Evolutionary conservation across 2,888 invertebrate species (phyloP).

Genomic region (Ethmia dodecea): DNA sequence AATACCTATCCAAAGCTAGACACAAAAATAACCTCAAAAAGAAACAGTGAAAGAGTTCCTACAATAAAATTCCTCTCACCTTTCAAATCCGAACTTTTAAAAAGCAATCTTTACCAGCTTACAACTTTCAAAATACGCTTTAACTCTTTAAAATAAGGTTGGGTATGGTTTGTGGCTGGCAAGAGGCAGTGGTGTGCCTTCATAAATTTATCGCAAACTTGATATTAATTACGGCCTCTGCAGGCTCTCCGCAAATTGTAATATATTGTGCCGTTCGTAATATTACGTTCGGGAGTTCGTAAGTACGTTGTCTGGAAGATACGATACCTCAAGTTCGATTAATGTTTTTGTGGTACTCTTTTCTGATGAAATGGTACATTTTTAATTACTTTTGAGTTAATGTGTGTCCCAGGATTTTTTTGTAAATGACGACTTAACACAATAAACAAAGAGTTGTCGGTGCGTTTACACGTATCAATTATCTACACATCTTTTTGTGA

Average conservation of each 20-base stretch:
- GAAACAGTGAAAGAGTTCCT: constrained; percentile 18
- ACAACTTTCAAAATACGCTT: constrained; percentile 9
- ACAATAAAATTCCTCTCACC: constrained; percentile 31
- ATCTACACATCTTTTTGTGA: too few relatives aligned
- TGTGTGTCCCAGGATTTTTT: too few relatives aligned
- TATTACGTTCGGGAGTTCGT: constrained; percentile 1
- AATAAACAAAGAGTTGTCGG: too few relatives aligned
- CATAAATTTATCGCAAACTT: constrained; percentile 63
- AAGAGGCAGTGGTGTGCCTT: constrained; percentile 19
- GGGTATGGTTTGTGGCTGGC: constrained; percentile 23
- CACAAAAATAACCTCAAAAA: constrained; percentile 7
- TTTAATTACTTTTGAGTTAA: too few relatives aligned
- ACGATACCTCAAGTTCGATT: too few relatives aligned
- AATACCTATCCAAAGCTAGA: neutral
- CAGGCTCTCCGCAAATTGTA: constrained; percentile 54
- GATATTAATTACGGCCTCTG: constrained; percentile 63
- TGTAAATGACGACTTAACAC: too few relatives aligned
- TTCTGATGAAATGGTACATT: too few relatives aligned
- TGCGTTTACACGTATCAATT: too few relatives aligned
- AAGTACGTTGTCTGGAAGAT: too few relatives aligned
- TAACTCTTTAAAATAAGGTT: constrained; percentile 24
- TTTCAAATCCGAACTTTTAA: constrained; percentile 27
- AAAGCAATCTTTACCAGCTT: constrained; percentile 18
- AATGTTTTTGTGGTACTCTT: too few relatives aligned
- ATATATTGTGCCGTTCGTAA: constrained; percentile 37